Conservation (phyloP, 2,113 vertebrate species). For the Syngnathus scovelli region DNA sequence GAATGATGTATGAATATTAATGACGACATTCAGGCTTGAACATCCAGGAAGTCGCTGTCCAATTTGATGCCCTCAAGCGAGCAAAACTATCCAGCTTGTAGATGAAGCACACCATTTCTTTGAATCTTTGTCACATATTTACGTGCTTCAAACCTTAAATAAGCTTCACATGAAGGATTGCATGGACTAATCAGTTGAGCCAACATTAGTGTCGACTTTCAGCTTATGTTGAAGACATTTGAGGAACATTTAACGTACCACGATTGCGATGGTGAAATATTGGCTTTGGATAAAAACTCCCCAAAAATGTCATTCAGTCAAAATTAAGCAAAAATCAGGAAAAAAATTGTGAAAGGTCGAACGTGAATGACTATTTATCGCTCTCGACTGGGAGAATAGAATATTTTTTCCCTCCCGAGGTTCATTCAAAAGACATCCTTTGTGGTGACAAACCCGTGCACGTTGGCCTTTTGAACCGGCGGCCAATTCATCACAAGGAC, state of each 20-base stretch:
- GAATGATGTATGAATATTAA: not conserved
- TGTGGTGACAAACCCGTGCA: not conserved
- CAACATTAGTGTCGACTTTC: not conserved
- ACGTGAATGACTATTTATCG: not conserved
- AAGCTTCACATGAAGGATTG: not conserved
- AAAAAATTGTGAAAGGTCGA: not conserved
- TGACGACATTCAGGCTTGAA: not conserved
- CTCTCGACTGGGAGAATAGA: not conserved
- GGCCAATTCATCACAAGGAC: constrained; percentile 14
- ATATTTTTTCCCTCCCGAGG: not conserved
- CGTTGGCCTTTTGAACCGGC: not conserved
- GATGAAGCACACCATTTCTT: not conserved
- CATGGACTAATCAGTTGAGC: not conserved
- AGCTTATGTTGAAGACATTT: too few relatives aligned
- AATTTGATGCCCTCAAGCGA: not conserved
- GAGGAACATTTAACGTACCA: too few relatives aligned
- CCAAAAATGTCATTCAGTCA: too few relatives aligned
- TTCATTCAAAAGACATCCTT: not conserved
- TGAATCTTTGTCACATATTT: not conserved
- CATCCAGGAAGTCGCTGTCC: not conserved
- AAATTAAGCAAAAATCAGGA: not conserved
- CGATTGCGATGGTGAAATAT: too few relatives aligned
- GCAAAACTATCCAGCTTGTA: not conserved
- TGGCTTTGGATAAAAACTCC: too few relatives aligned
- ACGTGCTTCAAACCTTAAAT: not conserved